phyloP scores from a whole-genome alignment of 2,888 invertebrate genomes.

The Ectemnius lituratus region DNA sequence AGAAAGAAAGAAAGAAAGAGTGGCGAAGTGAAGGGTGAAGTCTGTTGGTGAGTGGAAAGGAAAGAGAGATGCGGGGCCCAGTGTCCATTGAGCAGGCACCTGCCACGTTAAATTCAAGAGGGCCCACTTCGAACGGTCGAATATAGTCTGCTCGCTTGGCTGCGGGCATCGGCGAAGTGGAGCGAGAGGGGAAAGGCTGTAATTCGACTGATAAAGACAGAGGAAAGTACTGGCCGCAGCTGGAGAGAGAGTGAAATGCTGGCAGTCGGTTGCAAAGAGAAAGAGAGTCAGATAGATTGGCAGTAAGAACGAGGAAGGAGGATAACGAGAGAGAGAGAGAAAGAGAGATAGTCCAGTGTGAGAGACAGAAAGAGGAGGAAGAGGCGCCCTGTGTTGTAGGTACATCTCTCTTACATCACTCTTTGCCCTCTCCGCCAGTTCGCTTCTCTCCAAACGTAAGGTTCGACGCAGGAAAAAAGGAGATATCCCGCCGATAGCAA shows the following conservation, averaged over 20 bases:
- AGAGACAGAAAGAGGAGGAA: conserved; percentile 31
- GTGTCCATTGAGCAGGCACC: conserved; percentile 66
- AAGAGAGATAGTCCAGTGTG: conserved; percentile 11
- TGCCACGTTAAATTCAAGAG: conserved; percentile 65
- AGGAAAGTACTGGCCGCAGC: not conserved
- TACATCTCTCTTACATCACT: conserved; percentile 63
- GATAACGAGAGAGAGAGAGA: conserved; percentile 23
- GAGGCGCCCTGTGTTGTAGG: conserved; percentile 41
- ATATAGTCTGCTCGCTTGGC: conserved; percentile 25
- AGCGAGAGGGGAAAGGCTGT: not conserved
- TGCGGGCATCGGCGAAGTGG: conserved; percentile 10
- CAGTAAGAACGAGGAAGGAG: not conserved
- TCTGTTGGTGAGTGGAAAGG: conserved; percentile 15
- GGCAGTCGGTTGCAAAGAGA: not conserved
- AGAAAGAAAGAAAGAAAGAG: conserved; percentile 9
- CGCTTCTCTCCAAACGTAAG: conserved; percentile 37
- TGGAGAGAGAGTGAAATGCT: no score
- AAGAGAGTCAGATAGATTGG: conserved; percentile 19
- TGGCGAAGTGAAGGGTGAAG: conserved; percentile 14
- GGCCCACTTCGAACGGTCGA: conserved; percentile 39
- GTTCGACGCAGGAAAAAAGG: conserved; percentile 42
- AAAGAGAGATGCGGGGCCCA: conserved; percentile 38
- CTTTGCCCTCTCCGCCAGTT: conserved; percentile 19
- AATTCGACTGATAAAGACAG: not conserved
- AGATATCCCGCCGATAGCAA: conserved; percentile 58